These are phyloP conservation scores for Gibbula magus DNA, from an alignment of 2,888 invertebrate genomes.

Conservation along the genomic window DNA sequence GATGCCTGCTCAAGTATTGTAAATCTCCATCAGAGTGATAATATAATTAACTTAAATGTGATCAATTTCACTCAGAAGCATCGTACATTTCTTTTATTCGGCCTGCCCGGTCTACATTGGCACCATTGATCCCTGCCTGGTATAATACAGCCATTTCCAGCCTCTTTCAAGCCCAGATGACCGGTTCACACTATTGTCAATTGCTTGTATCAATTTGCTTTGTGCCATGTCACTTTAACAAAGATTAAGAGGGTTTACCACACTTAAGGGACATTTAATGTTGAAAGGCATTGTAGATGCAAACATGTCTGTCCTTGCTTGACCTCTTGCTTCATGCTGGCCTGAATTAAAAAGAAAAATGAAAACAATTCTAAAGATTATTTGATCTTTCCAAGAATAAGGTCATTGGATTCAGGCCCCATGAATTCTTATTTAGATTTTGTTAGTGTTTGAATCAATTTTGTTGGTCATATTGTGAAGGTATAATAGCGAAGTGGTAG, in stretches of 20 bases:
- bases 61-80: not conserved
- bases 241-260: constrained; percentile 12
- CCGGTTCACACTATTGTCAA: constrained; percentile 19
- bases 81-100: not conserved
- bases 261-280: not conserved
- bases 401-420: not conserved
- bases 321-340: not conserved
- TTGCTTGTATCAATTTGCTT: constrained; percentile 21
- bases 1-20: not conserved
- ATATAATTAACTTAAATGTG: constrained; percentile 7
- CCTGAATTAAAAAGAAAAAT: not conserved
- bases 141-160: not conserved
- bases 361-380: not conserved
- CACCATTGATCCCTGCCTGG: not conserved
- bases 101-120: not conserved
- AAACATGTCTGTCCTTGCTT: not conserved
- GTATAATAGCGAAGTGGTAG: too few relatives aligned
- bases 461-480: not conserved
- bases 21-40: not conserved
- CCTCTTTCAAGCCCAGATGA: constrained; percentile 12
- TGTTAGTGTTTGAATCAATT: not conserved
- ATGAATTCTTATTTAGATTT: not conserved
- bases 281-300: constrained; percentile 2
- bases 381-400: not conserved
- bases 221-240: not conserved